phyloP scores from a whole-genome alignment of 2,888 invertebrate species.

The Cremastinae sp. region DNA sequence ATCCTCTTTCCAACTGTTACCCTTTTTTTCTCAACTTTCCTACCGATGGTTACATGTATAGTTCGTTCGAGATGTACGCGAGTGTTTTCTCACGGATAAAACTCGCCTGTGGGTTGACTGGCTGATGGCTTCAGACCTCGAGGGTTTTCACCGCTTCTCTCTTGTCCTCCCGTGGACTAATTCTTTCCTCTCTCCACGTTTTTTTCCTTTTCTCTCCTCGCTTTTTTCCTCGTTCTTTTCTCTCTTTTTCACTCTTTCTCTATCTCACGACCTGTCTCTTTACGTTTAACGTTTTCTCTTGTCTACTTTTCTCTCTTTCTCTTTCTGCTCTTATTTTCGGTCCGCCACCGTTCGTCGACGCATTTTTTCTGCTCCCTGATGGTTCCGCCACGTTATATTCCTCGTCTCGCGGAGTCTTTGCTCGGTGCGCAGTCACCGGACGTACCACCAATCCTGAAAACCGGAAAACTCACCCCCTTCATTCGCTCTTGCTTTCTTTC shows the following conservation, averaged over 20 bases:
- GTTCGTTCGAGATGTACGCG: not conserved
- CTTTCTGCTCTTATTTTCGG: constrained; percentile 48
- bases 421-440: constrained; percentile 47
- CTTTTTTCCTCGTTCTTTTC: constrained; percentile 28
- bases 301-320: constrained; percentile 48
- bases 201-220: not conserved
- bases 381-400: constrained; percentile 17
- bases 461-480: constrained; percentile 44
- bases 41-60: not conserved
- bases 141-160: constrained; percentile 29
- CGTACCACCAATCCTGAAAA: constrained; percentile 39
- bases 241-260: constrained; percentile 24
- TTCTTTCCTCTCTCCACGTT: constrained; percentile 27
- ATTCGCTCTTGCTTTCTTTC: constrained; percentile 11
- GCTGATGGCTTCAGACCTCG: constrained; percentile 38
- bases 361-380: constrained; percentile 26
- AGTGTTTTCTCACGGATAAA: constrained; percentile 25
- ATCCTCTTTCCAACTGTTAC: constrained; percentile 3
- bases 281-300: constrained; percentile 32
- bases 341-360: constrained; percentile 41
- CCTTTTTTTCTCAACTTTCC: constrained; percentile 4
- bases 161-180: constrained; percentile 17
- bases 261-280: constrained; percentile 41
- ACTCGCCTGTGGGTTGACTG: constrained; percentile 42
- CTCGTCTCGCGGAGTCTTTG: constrained; percentile 32